Evolutionary conservation across 2,797 vertebrate genomes (phyloP), one percentile per base, ranked within the genome.

Genomic region (Cirrhinus mrigala): DNA sequence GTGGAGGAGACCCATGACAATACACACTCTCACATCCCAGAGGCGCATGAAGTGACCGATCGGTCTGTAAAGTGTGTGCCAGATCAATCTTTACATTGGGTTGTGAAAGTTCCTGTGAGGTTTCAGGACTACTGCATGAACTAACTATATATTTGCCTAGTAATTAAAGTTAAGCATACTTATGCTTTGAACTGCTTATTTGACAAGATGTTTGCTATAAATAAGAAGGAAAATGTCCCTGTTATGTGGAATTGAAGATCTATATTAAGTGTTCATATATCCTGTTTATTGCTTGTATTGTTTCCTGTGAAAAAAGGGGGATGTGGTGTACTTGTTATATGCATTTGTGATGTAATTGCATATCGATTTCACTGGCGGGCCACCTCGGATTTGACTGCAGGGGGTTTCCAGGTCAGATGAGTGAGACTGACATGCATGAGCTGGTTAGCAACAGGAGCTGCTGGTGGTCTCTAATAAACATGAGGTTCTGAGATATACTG

Each of bases 81-180:
- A n/a, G 44, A 71, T 71, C 44, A 2, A 22, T 73, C 14, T 73
- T 12, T 48, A 24, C 33, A 73, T 75, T 12, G 16, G 46, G 15
- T 75, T 33, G 71, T 52, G 71, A 52, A 52, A 20, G 46, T 75
- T 33, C 48, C 48, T 29, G 48, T 12, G 16, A 29, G 24, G 16
- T 75, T 75, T 14, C 71, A 75, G 24, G 71, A 75, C 16, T 54
- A 75, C n/a, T 73, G 22, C 48, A 73, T 73, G 70, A 40, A 40
- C 37, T 6, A 3, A 74, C 5, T 24, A 29, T 11, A 20, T 5
- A 8, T 52, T 48, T 74, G 24, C 44, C 71, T 29, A 9, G 44
- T 74, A 70, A 71, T 46, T 24, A 48, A 24, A 14, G 14, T 24
- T 48, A 73, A 1, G 24, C n/a, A 73, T 73, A n/a, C 16, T 73